These are phyloP conservation scores for Coreius guichenoti DNA, from an alignment of 2,797 vertebrate species.

Conservation along the genomic window DNA sequence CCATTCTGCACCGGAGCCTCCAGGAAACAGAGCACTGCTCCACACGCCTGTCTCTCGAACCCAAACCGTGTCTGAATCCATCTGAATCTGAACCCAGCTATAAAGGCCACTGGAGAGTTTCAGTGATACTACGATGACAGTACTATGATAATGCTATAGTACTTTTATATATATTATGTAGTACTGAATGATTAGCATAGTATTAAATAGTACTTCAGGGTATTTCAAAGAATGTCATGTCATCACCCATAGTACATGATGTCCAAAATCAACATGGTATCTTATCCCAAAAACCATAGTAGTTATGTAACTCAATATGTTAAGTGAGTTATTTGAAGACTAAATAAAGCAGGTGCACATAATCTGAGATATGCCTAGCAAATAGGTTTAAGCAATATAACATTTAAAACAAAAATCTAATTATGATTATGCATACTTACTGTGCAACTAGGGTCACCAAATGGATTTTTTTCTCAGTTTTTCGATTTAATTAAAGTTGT, in stretches of 20 bases:
- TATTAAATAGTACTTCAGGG: not conserved
- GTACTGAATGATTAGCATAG: not conserved
- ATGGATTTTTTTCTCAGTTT: not conserved
- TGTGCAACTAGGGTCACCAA: not conserved
- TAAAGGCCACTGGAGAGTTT: not conserved
- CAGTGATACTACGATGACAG: not conserved
- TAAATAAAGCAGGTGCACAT: not conserved
- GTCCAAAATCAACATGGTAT: not conserved
- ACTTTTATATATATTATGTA: not conserved
- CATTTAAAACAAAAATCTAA: not conserved
- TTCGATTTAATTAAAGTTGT: not conserved
- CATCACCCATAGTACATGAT: not conserved
- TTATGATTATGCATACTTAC: not conserved
- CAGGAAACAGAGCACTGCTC: slow-evolving; percentile 32
- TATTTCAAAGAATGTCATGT: not conserved
- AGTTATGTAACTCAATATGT: not conserved
- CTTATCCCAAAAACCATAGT: not conserved
- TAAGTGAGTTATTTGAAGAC: not conserved
- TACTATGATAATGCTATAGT: not conserved
- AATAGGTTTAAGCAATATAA: not conserved
- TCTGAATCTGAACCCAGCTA: not conserved
- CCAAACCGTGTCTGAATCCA: not conserved
- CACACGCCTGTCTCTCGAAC: slow-evolving; percentile 8
- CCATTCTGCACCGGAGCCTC: slow-evolving; percentile 21
- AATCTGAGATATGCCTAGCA: not conserved